Conservation (phyloP, 2,797 vertebrate genomes). For the Lerista edwardsae region DNA sequence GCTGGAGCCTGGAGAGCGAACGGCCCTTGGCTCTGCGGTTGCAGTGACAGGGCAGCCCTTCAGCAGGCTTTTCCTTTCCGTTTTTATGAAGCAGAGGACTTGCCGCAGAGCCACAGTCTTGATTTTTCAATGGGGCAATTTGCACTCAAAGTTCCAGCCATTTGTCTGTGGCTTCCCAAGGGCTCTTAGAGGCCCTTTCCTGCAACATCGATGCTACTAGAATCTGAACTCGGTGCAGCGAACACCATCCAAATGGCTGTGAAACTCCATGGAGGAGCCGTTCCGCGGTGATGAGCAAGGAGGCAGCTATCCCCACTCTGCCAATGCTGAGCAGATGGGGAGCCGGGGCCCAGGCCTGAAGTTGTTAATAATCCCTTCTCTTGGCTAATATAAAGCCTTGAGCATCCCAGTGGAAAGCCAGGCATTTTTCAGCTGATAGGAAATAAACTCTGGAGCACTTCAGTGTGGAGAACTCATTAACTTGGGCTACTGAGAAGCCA, state of each 20-base stretch:
- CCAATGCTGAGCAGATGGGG: constrained; percentile 55
- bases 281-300: background rate
- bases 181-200: background rate
- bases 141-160: background rate
- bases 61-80: background rate
- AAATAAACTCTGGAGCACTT: constrained; percentile 37
- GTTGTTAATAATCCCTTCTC: constrained; percentile 48
- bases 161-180: background rate
- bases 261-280: background rate
- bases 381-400: constrained; percentile 36
- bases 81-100: background rate
- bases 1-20: background rate
- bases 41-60: background rate
- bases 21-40: background rate
- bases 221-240: background rate
- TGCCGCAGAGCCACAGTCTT: background rate
- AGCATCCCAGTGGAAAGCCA: constrained; percentile 43
- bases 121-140: background rate
- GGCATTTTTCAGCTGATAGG: constrained; percentile 45
- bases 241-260: constrained; percentile 15
- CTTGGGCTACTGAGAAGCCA: constrained; percentile 43
- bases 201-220: background rate
- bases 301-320: background rate
- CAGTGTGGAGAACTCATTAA: constrained; percentile 40
- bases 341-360: background rate